Base-by-base conservation (phyloP, 2,113 vertebrate species). In the rat (Rattus norvegicus) region DNA sequence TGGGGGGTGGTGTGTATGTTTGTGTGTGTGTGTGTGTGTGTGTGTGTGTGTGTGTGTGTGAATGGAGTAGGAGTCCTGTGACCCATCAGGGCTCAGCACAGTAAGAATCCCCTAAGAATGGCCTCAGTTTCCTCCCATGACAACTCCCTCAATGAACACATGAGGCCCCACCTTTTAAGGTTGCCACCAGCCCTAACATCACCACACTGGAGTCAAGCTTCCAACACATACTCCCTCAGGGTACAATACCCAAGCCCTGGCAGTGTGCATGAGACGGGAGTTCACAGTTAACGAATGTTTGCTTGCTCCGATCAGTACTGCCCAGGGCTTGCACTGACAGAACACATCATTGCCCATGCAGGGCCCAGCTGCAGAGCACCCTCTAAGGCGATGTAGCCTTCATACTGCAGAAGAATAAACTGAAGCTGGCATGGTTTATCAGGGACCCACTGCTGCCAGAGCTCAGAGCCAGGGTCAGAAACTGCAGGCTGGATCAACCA, bases 301-400 rank as follows among this genome's bases (percentile, higher is more conserved):
- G 16, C 79, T 19, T 6, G 0, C 24, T 80, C 33, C 63, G 39
- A 56, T 49, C 16, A n/a, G 26, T 20, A 39, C 33, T 72, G 67
- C 4, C 67, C 67, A 69, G 13, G 14, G 67, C 67, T 69, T 69
- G 4, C 67, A 13, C 67, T 33, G 67, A 69, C 13, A 33, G 67
- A 33, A 5, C 28, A 30, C 3, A 24, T 33, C 7, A 8, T 43
- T 26, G 28, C 22, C 70, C 14, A 11, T 17, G 1, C 0, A 5
- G 63, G 24, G 20, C 30, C 33, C 1, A 5, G 67, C 49, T 69
- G 22, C 10, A 33, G 49, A 43, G 47, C 6, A 11, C 52, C 43
- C 59, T 52, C 6, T 77, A 72, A 59, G 47, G 47, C 69, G 30
- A 43, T 22, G 1, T 1, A 9, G 10, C 33, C 16, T 24, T 49